Conservation (phyloP, 1,140 invertebrate species). For the Tetragonula clypearis region DNA sequence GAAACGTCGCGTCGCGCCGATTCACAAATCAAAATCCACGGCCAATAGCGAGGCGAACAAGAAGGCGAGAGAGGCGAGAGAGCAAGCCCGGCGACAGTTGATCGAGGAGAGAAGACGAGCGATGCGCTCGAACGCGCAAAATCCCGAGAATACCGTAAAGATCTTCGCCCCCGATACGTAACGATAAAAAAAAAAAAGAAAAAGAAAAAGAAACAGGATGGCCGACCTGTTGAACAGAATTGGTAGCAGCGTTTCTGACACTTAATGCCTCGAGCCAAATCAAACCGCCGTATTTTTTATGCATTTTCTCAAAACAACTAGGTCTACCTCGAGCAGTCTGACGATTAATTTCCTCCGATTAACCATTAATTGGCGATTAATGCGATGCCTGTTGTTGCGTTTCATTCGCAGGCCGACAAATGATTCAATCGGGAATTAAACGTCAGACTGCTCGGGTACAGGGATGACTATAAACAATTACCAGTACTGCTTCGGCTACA, state of each 20-base stretch:
- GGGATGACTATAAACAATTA: not conserved
- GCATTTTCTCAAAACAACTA: constrained; percentile 17
- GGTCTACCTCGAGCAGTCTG: not conserved
- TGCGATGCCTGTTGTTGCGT: not conserved
- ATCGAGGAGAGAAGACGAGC: constrained; percentile 89
- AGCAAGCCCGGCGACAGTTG: constrained; percentile 90
- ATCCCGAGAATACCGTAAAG: constrained; percentile 82
- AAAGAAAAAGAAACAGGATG: not conserved
- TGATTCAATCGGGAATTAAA: not conserved
- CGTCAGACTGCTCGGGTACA: not conserved
- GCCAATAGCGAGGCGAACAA: constrained; percentile 80
- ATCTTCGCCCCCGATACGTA: constrained; percentile 84
- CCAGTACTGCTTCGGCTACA: constrained; percentile 18
- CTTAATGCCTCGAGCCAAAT: constrained; percentile 29
- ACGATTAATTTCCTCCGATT: not conserved
- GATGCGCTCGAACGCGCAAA: constrained; percentile 82
- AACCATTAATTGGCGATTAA: not conserved
- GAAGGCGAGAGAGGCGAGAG: constrained; percentile 85
- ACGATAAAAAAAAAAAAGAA: constrained; percentile 55
- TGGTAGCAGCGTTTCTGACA: constrained; percentile 24
- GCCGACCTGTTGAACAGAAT: constrained; percentile 2
- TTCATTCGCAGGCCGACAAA: not conserved
- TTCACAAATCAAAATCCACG: constrained; percentile 79
- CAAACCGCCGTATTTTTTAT: constrained; percentile 25
- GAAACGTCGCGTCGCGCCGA: constrained; percentile 70